Percentiles rank a stretch among this genome's conserved stretches.
Conservation (phyloP, 2,888 invertebrate species). For the Carcina quercana region DNA sequence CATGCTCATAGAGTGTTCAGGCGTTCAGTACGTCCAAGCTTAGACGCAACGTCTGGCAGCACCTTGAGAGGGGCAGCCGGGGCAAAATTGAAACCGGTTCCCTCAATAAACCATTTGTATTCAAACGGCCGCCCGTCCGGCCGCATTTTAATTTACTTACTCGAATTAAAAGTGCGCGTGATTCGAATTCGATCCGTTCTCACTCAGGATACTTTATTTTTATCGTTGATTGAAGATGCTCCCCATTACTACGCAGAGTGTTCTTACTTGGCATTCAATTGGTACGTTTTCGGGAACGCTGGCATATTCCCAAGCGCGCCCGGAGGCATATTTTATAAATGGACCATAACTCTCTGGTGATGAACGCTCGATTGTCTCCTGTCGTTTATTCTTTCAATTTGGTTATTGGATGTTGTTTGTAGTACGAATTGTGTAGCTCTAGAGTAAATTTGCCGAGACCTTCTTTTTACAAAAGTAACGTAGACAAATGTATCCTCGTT, state of each 20-base stretch:
- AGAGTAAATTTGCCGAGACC: slow-evolving; percentile 7
- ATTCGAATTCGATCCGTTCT: slow-evolving; percentile 56
- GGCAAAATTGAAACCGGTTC: slow-evolving; percentile 50
- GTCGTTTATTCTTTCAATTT: slow-evolving; percentile 45
- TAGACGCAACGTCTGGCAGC: no score
- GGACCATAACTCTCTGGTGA: slow-evolving; percentile 28
- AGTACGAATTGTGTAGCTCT: slow-evolving; percentile 17
- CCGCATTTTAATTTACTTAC: slow-evolving; percentile 74
- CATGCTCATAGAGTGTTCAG: no score
- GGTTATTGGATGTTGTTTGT: slow-evolving; percentile 28
- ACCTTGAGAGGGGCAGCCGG: slow-evolving; percentile 32
- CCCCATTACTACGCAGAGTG: slow-evolving; percentile 40
- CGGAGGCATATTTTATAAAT: slow-evolving; percentile 45
- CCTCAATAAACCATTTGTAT: slow-evolving; percentile 68
- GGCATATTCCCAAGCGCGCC: slow-evolving; percentile 30
- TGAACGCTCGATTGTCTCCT: slow-evolving; percentile 37
- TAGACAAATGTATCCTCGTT: no score
- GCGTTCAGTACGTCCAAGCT: no score
- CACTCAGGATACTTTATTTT: slow-evolving; percentile 57
- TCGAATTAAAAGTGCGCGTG: slow-evolving; percentile 70
- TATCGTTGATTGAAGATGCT: slow-evolving; percentile 64
- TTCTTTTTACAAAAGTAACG: slow-evolving; percentile 5
- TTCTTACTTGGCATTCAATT: slow-evolving; percentile 33
- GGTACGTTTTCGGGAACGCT: slow-evolving; percentile 16
- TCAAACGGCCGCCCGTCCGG: slow-evolving; percentile 51